Percentiles rank a stretch among this genome's conserved stretches.
Conservation (phyloP, 2,888 invertebrate species). For the Diabrotica balteata region DNA sequence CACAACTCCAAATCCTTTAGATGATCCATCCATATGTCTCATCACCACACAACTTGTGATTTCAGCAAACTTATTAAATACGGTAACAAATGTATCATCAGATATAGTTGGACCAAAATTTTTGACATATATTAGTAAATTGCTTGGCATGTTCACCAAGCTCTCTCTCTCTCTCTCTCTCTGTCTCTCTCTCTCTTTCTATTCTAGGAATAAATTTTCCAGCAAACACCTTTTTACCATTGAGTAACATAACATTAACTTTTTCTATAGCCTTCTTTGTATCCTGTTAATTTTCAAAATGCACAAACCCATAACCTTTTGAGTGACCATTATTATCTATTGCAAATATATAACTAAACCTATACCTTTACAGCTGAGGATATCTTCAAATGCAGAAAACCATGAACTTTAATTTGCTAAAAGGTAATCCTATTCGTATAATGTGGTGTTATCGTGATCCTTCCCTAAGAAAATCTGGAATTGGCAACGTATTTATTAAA, state of each 20-base stretch:
- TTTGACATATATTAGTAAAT: slow-evolving; percentile 98
- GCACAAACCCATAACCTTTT: slow-evolving; percentile 96
- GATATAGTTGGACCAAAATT: slow-evolving; percentile 94
- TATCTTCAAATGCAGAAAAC: slow-evolving; percentile 99
- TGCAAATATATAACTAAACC: too few species aligned
- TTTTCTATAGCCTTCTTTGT: slow-evolving; percentile 97
- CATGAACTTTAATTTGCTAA: slow-evolving; percentile 99
- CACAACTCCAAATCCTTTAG: slow-evolving; percentile 99
- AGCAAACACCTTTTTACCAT: slow-evolving; percentile 97
- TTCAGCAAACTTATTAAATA: slow-evolving; percentile 91
- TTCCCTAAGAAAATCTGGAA: slow-evolving; percentile 95
- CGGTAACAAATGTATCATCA: slow-evolving; percentile 85
- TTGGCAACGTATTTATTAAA: slow-evolving; percentile 99
- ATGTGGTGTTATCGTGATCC: slow-evolving; percentile 99
- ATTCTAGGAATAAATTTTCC: slow-evolving; percentile 97
- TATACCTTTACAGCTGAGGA: slow-evolving; percentile 98
- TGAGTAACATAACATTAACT: slow-evolving; percentile 98
- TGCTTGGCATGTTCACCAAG: slow-evolving; percentile 94
- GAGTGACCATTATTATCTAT: slow-evolving; percentile 93
- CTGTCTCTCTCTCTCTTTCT: slow-evolving; percentile 95
- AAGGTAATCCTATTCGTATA: slow-evolving; percentile 96
- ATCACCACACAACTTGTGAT: slow-evolving; percentile 93
- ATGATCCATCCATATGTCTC: slow-evolving; percentile 87
- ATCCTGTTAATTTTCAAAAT: slow-evolving; percentile 97
- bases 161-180: too few species aligned